Evolutionary conservation across 1,140 invertebrate genomes (phyloP), one percentile per base, ranked within the genome.

Genomic region (Papilio polyxenes): DNA sequence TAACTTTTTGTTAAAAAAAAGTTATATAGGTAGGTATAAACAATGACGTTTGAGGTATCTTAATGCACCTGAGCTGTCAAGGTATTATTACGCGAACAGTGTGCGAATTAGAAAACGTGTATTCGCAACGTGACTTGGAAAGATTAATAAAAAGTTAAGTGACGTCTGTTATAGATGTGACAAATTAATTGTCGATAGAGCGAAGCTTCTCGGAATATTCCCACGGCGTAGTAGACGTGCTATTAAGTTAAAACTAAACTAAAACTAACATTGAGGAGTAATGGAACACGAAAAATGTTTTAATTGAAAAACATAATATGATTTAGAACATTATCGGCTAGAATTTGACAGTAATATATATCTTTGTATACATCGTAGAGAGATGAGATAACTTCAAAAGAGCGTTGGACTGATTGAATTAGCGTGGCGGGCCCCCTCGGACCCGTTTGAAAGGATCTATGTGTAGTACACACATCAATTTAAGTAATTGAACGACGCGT

Each of bases 391-490:
- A 78, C 76, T 80, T 65, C 40, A 80, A 80, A 65, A 80, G 78
- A 65, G 37, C 80, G 84, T 65, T 75, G 82, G 83, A 86, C 87
- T 91, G 89, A 93, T 92, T 92, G 90, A 91, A 92, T 91, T 90
- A 91, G 89, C 82, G 83, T 80, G 87, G 87, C 83, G 87, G 86
- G 86, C 86, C 86, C 89, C 89, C 89, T 90, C 86, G 77, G 59
- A 83, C 75, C 84, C 84, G 84, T 87, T 90, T 83, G 82, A 85
- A 87, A 83, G 89, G 83, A 91, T 92, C 85, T 90, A 91, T 90
- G 87, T 92, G 89, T 88, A 88, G 86, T 83, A 86, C 83, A 92
- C 91, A 93, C 91, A 93, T 90, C 90, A 91, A 93, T 93, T 92
- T 91, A 90, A 83, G 81, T 90, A 92, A 93, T 93, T 93, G 91